A percentile compares a stretch with the other conserved stretches of the same genome.
Conservation (phyloP, 2,888 invertebrate species). For the Lypha dubia region DNA sequence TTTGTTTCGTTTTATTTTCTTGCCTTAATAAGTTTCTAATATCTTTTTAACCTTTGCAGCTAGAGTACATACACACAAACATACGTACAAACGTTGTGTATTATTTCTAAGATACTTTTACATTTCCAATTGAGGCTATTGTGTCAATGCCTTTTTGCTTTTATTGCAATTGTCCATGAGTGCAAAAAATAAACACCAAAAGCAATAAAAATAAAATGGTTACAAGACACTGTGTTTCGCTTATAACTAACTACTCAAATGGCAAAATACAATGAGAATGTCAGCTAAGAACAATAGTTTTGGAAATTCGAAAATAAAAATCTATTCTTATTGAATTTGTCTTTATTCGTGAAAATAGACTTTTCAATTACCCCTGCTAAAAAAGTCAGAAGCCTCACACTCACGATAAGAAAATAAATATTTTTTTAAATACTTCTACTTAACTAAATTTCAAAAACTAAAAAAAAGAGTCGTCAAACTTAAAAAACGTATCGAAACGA, state of each 20-base stretch:
- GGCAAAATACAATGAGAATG: constrained; percentile 39
- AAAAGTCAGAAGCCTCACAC: too few species aligned
- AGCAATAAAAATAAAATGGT: constrained; percentile 59
- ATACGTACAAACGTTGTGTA: too few species aligned
- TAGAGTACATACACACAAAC: too few species aligned
- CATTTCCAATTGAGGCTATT: constrained; percentile 77
- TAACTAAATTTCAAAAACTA: too few species aligned
- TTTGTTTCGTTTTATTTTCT: constrained; percentile 39
- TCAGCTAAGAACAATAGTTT: constrained; percentile 6
- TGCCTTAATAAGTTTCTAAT: constrained; percentile 67
- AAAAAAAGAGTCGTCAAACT: too few species aligned
- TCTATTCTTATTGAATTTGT: too few species aligned
- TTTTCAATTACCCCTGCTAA: too few species aligned
- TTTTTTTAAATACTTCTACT: too few species aligned
- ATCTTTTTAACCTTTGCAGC: constrained; percentile 66
- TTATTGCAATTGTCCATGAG: constrained; percentile 71
- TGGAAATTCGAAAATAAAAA: not conserved
- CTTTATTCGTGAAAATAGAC: too few species aligned
- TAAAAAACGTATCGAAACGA: too few species aligned
- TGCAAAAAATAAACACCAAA: constrained; percentile 71
- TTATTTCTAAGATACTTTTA: constrained; percentile 51
- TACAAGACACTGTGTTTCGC: constrained; percentile 29
- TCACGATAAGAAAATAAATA: too few species aligned
- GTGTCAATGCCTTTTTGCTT: constrained; percentile 77
- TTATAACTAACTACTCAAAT: constrained; percentile 8